Percentiles rank a stretch among this genome's conserved stretches.
Conservation (phyloP, 2,888 invertebrate genomes). For the Hydroisotoma schaefferi region DNA sequence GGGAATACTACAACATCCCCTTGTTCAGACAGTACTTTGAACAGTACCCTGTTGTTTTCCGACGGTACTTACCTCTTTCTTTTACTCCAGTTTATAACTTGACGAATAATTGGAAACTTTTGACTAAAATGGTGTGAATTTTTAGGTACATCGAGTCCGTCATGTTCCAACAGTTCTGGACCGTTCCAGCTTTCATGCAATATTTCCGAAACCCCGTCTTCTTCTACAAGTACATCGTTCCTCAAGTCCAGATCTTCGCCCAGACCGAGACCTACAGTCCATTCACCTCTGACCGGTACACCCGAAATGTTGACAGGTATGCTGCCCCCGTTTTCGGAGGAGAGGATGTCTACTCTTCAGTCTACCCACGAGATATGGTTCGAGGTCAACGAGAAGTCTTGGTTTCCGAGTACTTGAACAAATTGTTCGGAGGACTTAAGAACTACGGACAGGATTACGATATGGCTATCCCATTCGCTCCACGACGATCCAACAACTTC, state of each 20-base stretch:
- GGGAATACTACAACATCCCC: constrained; percentile 7
- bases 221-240: constrained; percentile 23
- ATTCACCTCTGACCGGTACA: neutral
- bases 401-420: neutral
- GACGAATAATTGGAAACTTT: no score
- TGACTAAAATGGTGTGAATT: no score
- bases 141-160: constrained; percentile 4
- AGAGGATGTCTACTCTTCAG: neutral
- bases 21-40: constrained; percentile 14
- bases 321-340: neutral
- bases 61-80: no score
- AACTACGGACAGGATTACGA: neutral
- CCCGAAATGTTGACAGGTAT: neutral
- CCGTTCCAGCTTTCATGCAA: constrained; percentile 6
- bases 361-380: neutral
- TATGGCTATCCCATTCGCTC: neutral
- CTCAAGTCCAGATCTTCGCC: constrained; percentile 1
- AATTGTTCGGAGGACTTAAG: neutral
- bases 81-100: no score
- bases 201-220: constrained; percentile 21
- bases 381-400: no score
- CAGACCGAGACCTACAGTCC: neutral
- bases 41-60: constrained; percentile 7
- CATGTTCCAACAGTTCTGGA: constrained; percentile 22
- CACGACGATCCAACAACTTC: neutral